Evolutionary conservation across 2,113 vertebrate species (phyloP), one percentile per base, ranked within the genome.

Genomic region (Nibea coibor): DNA sequence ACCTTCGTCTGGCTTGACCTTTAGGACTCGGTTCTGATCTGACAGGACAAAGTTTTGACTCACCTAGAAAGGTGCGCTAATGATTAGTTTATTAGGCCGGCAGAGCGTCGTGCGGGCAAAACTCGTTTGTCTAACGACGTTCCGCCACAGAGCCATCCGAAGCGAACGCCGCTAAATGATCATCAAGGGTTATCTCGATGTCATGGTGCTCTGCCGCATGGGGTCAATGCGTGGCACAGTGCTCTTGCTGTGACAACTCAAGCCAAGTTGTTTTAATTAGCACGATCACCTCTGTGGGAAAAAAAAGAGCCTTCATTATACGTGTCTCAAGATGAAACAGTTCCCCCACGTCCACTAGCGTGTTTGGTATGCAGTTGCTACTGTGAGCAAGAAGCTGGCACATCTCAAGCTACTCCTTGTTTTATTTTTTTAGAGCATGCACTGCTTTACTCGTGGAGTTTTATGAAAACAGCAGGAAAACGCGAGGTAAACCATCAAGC

Each of bases 191-290:
- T 24, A 48, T 28, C 61, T 79, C 26, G 0, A 19, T 72, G 76
- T 85, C 53, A 51, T 54, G 72, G 35, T 17, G 67, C 76, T 77
- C 45, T 47, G 68, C 80, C 58, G 54, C 47, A 75, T 47, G 56
- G 68, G 85, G 76, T 93, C 87, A 85, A 24, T 72, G 74, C 72
- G 68, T 63, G 75, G 83, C 80, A 42, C 82, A 56, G 73, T 10
- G 61, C 78, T 73, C 80, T 80, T 59, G 62, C 84, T 85, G 79
- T 68, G 86, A 81, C 74, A 87, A 84, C 70, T 90, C 80, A 84
- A 79, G 85, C 89, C 24, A 65, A 92, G 86, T 70, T 75, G 73
- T 92, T 93, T 92, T 93, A 93, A 94, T 93, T 90, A 91, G 70
- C 80, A 26, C 14, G 56, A 70, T 67, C 70, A 58, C 67, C 68